phyloP scores from a whole-genome alignment of 2,113 vertebrate species.

The Pipa parva region DNA sequence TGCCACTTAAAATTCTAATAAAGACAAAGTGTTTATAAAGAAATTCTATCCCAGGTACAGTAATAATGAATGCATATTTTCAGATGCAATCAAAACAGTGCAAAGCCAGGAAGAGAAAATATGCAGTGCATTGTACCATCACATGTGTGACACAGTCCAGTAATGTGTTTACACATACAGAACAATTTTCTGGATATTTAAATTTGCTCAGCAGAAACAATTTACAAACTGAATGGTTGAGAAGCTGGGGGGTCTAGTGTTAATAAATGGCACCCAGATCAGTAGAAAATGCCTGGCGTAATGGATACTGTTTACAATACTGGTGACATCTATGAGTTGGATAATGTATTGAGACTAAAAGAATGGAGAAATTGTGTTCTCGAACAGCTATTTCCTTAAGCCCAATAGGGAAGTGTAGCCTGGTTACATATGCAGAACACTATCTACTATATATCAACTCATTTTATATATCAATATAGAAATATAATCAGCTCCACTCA shows the following conservation, averaged over 20 bases:
- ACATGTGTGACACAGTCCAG: background rate
- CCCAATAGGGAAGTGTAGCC: conserved; percentile 1
- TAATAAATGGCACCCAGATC: conserved; percentile 3
- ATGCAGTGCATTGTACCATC: background rate
- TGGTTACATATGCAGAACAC: background rate
- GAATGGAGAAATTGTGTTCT: conserved; percentile 10
- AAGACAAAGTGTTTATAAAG: no score
- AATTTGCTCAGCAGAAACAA: background rate
- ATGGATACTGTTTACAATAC: conserved; percentile 33
- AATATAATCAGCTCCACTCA: no score
- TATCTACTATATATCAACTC: conserved; percentile 16
- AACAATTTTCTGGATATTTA: background rate
- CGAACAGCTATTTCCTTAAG: conserved; percentile 15
- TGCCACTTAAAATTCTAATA: no score
- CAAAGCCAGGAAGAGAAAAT: no score
- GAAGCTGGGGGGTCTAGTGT: background rate
- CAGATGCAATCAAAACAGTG: no score
- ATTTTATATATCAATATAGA: no score
- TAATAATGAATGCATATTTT: no score
- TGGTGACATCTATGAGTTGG: conserved; percentile 27
- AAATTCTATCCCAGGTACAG: no score
- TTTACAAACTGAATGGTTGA: background rate
- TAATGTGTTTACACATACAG: background rate
- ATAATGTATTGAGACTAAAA: conserved; percentile 19
- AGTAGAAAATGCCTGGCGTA: conserved; percentile 3